phyloP scores from a whole-genome alignment of 2,888 invertebrate species.

The Amitus sp. region DNA sequence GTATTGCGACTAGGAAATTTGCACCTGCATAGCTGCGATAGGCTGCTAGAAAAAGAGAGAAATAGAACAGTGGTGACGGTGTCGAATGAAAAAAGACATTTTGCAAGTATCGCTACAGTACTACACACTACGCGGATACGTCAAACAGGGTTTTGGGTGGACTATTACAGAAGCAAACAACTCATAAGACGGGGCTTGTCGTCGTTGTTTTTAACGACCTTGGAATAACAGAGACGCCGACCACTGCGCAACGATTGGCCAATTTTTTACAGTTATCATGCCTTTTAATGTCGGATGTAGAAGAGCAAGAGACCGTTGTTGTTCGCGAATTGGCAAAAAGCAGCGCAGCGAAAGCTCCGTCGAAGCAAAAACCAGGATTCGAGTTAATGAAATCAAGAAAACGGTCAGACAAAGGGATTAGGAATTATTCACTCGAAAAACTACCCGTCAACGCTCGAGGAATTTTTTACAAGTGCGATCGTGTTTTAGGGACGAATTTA shows the following conservation, averaged over 20 bases:
- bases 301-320: too few species aligned
- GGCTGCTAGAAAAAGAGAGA: slow-evolving; percentile 66
- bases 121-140: slow-evolving; percentile 62
- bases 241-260: slow-evolving; percentile 64
- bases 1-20: slow-evolving; percentile 61
- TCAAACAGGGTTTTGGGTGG: slow-evolving; percentile 53
- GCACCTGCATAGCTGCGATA: slow-evolving; percentile 67
- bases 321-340: slow-evolving; percentile 42
- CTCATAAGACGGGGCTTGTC: slow-evolving; percentile 42
- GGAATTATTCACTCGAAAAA: slow-evolving; percentile 9
- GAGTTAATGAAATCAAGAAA: slow-evolving; percentile 40
- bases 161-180: slow-evolving; percentile 64
- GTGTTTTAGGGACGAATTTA: too few species aligned
- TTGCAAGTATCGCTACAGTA: slow-evolving; percentile 61
- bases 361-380: slow-evolving; percentile 61
- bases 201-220: too few species aligned
- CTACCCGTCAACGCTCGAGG: slow-evolving; percentile 17
- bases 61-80: slow-evolving; percentile 65
- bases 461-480: too few species aligned
- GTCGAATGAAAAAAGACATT: slow-evolving; percentile 63
- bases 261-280: slow-evolving; percentile 49
- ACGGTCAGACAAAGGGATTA: slow-evolving; percentile 21
- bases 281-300: too few species aligned
- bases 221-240: slow-evolving; percentile 45
- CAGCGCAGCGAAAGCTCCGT: slow-evolving; percentile 64